Base-by-base conservation (phyloP, 1,140 invertebrate species). In the Drosophila aff. region DNA sequence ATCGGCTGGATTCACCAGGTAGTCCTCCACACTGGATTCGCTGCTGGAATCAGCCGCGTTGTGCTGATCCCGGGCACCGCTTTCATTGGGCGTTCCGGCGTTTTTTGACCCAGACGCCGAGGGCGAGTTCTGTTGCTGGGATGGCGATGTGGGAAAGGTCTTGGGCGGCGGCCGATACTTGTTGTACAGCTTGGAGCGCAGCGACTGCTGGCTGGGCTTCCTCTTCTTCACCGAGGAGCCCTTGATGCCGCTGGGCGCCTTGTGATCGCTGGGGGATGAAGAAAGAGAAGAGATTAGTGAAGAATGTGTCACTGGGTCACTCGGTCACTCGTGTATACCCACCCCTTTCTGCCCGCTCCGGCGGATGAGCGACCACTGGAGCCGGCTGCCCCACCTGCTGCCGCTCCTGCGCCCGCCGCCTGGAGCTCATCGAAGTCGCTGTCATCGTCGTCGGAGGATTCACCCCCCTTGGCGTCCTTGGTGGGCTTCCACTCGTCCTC, bases 81-180 rank as follows among this genome's bases (percentile, higher is more conserved):
- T 91, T 90, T 92, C 91, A 92, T 92, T 92, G 91, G 89, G 91
- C 91, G 89, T 84, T 91, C 67, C 80, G 43, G 82, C 84, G 91
- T 92, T 92, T 92, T 92, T 92, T 92, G 91, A 92, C 28, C 89
- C 83, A 60, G 91, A 92, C 4, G 86, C 91, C 40, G 82, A 77
- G 10, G 91, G 85, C 15, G 91, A 91, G 57, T 92, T 92, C 57
- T 80, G 84, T 49, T 85, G 76, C 9, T 74, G 71, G 13, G 71
- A 44, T 23, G 77, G 76, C 7, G 87, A 90, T 43, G 75, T 82
- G 16, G 72, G 55, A 63, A 92, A 82, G 13, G 91, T 92, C 44
- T 92, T 92, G 6, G 92, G 92, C 21, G 87, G 92, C 62, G 92
- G 92, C 31, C 91, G 82, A 57, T 92, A 92, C 62, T 92, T 92